These are phyloP conservation scores for Pipistrellus pipistrellus DNA, from an alignment of 2,797 vertebrate genomes.

Conservation along the genomic window DNA sequence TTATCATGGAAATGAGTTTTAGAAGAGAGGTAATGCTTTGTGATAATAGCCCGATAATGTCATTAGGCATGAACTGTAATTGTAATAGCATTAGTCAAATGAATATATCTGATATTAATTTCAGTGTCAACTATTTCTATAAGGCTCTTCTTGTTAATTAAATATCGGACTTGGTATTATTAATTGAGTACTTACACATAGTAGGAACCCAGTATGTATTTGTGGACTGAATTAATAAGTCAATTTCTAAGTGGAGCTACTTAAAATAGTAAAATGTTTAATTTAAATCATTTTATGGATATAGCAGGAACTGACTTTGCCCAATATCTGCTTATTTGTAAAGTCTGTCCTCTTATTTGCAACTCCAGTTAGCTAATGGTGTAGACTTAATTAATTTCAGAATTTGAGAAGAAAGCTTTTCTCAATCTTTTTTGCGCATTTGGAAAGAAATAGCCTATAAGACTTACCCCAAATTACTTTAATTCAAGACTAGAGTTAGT, in stretches of 20 bases:
- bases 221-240: constrained; percentile 57
- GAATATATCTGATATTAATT: constrained; percentile 85
- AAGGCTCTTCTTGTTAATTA: constrained; percentile 82
- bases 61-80: constrained; percentile 83
- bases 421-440: not conserved
- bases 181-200: constrained; percentile 78
- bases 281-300: constrained; percentile 34
- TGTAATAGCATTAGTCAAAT: constrained; percentile 83
- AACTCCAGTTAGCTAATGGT: not conserved
- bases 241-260: constrained; percentile 39
- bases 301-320: constrained; percentile 24
- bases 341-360: not conserved
- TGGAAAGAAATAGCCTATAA: not conserved
- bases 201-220: constrained; percentile 75
- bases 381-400: constrained; percentile 26
- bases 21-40: constrained; percentile 82
- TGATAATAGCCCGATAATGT: constrained; percentile 82
- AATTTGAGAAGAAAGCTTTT: constrained; percentile 38
- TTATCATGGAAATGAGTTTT: constrained; percentile 84
- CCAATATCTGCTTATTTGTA: not conserved
- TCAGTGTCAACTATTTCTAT: constrained; percentile 83
- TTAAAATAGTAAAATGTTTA: constrained; percentile 66
- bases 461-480: not conserved
- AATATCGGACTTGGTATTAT: constrained; percentile 70
- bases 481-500: not conserved